Conservation (phyloP, 2,113 vertebrate species). For the Rynchops niger region DNA sequence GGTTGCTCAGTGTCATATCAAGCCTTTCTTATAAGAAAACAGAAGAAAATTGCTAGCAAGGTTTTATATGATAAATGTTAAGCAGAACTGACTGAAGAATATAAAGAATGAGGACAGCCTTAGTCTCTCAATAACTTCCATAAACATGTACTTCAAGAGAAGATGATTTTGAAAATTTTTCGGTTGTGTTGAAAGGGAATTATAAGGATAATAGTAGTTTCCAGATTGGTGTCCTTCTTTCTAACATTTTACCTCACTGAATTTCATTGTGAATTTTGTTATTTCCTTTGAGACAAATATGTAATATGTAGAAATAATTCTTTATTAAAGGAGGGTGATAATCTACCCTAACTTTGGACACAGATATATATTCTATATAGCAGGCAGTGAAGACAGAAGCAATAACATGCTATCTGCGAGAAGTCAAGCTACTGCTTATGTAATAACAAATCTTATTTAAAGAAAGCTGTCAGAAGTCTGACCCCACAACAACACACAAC, state of each 20-base stretch:
- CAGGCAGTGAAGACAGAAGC: background rate
- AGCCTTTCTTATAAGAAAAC: background rate
- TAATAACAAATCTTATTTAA: background rate
- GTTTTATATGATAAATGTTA: background rate
- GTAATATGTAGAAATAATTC: background rate
- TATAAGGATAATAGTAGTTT: background rate
- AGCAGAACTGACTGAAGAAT: background rate
- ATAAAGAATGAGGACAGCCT: rapidly evolving
- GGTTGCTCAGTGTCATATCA: background rate
- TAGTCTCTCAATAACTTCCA: background rate
- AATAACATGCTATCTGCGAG: background rate
- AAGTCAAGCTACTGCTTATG: background rate
- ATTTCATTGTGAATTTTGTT: background rate
- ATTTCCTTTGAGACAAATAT: background rate
- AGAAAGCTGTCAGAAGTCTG: background rate
- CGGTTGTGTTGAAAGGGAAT: background rate
- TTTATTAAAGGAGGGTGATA: background rate
- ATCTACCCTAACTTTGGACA: background rate
- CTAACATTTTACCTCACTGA: background rate
- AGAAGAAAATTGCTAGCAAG: background rate
- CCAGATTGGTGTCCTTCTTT: background rate
- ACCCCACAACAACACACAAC: background rate
- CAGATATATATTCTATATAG: background rate
- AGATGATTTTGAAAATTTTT: background rate
- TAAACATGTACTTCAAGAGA: background rate